Evolutionary conservation across 2,797 vertebrate species (phyloP), one percentile per base, ranked within the genome.

Genomic region (Dermochelys coriacea): DNA sequence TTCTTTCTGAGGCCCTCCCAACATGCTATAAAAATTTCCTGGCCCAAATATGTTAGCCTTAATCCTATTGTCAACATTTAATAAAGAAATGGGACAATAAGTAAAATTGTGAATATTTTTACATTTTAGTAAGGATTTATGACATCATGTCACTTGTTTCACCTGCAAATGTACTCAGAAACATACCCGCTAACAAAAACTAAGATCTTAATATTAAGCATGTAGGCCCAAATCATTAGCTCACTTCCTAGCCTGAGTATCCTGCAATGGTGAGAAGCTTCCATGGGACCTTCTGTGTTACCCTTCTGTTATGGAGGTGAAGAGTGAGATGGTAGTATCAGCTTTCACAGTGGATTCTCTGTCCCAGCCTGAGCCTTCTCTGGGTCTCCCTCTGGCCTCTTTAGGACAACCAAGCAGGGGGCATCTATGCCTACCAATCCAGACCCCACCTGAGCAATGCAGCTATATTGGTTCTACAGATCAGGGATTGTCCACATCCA

Each of bases 21-120:
- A 54, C 54, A 25, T 54, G 54, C 54, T 54, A 23, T 54, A 54
- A 25, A 54, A 54, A 54, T 54, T 54, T 23, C 54, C 21, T 21
- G 23, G 54, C 21, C 23, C 54, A 97, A 95, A 96, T 97, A 97
- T 92, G 93, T 96, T 77, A 90, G 84, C 89, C 94, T 94, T 94
- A 91, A 91, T 94, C 54, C 84, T 94, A 88, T 94, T 96, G 91
- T 94, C 78, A 80, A 96, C 94, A 94, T 96, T 96, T 97, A 97
- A 97, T 97, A 96, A 96, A 96, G 59, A 87, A 93, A 84, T 0
- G 0, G 82, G 89, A 94, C 93, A 93, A 82, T 96, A 94, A 92
- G 55, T 90, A 92, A 93, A 87, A 96, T 88, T 90, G 94, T 87
- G 94, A 96, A 95, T 93, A 92, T 94, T 93, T 97, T 96, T 96